Evolutionary conservation across 2,888 invertebrate species (phyloP).

Genomic region (Lochmaea crataegi): DNA sequence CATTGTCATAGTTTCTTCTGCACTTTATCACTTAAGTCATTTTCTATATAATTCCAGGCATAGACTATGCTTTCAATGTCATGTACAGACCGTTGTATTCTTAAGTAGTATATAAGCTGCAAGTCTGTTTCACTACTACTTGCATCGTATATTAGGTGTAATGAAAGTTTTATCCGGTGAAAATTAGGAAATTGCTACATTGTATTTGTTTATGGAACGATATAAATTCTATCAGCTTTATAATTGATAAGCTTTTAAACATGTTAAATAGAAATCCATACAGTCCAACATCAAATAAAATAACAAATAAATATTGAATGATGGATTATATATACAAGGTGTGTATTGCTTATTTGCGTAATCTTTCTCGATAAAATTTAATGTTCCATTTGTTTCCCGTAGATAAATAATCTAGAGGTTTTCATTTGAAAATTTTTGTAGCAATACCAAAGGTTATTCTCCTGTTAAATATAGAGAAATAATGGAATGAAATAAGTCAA

Average conservation of each 20-base stretch:
- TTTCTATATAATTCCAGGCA: too few relatives aligned
- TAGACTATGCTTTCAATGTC: too few relatives aligned
- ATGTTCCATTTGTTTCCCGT: neutral
- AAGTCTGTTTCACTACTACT: too few relatives aligned
- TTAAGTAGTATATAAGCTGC: too few relatives aligned
- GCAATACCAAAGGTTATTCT: neutral
- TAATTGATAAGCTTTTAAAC: neutral
- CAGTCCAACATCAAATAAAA: neutral
- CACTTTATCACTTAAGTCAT: too few relatives aligned
- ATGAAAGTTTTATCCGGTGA: too few relatives aligned
- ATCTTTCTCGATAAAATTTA: neutral
- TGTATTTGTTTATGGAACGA: neutral
- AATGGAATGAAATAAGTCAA: neutral
- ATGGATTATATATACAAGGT: neutral
- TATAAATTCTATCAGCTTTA: neutral
- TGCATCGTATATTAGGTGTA: too few relatives aligned
- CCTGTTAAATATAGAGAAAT: neutral
- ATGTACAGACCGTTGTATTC: too few relatives aligned
- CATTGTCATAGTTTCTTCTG: too few relatives aligned
- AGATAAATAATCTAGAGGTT: neutral
- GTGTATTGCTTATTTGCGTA: neutral
- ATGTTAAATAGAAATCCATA: neutral
- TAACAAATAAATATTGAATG: neutral
- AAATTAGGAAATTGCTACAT: too few relatives aligned
- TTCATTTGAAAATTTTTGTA: neutral